Conservation (phyloP, 1,140 invertebrate species). For the Chelonus insularis region DNA sequence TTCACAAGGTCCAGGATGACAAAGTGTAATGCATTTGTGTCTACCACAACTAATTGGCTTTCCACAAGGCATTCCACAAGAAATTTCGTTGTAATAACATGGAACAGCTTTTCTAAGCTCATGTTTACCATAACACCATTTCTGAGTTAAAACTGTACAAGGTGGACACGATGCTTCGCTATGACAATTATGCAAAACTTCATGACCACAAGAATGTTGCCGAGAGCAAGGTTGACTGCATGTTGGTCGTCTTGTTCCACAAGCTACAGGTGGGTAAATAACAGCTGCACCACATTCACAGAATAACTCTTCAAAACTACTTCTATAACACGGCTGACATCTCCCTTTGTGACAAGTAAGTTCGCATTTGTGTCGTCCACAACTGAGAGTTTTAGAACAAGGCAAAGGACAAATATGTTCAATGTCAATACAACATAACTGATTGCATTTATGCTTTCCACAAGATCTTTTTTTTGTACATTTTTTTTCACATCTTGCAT, state of each 20-base stretch:
- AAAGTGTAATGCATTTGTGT: constrained; percentile 72
- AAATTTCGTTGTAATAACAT: constrained; percentile 85
- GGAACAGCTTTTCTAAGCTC: constrained; percentile 86
- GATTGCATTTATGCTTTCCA: constrained; percentile 87
- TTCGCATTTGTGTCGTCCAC: constrained; percentile 86
- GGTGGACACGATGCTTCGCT: constrained; percentile 80
- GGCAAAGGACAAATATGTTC: constrained; percentile 83
- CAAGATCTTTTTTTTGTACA: constrained; percentile 88
- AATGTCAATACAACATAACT: constrained; percentile 81
- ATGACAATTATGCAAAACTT: constrained; percentile 79
- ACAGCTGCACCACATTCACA: constrained; percentile 90
- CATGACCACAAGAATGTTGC: constrained; percentile 79
- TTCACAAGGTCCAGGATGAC: constrained; percentile 68
- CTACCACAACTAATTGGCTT: constrained; percentile 76
- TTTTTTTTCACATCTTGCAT: constrained; percentile 81
- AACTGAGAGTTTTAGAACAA: constrained; percentile 80
- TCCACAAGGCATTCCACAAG: constrained; percentile 85
- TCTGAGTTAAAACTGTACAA: constrained; percentile 85
- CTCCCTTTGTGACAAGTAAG: constrained; percentile 86
- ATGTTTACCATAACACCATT: constrained; percentile 87
- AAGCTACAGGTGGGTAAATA: constrained; percentile 86
- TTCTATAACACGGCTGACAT: constrained; percentile 80
- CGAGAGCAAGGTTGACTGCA: constrained; percentile 80
- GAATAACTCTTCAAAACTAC: constrained; percentile 88
- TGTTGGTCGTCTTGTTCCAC: constrained; percentile 80